These are phyloP conservation scores for Gymnobelideus leadbeateri DNA, from an alignment of 2,113 vertebrate species.

Conservation along the genomic window DNA sequence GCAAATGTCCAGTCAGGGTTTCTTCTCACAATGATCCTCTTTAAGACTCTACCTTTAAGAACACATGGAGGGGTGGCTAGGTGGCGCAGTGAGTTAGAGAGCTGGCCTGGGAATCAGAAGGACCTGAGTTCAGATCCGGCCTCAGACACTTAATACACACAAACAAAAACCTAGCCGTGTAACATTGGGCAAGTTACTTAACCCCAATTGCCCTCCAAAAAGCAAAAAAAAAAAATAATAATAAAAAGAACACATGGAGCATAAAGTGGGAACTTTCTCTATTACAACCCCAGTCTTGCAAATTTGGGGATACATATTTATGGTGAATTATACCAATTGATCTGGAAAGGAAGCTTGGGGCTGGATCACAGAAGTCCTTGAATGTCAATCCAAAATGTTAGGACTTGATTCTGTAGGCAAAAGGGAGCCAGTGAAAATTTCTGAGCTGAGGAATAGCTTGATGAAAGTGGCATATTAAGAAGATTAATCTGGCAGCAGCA, in stretches of 20 bases:
- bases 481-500: background rate
- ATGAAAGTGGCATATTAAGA: background rate
- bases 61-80: background rate
- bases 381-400: background rate
- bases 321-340: background rate
- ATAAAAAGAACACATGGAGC: background rate
- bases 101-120: too few species aligned
- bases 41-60: background rate
- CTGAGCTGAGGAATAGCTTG: background rate
- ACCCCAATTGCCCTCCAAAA: too few species aligned
- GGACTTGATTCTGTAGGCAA: background rate
- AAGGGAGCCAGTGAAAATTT: background rate
- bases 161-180: too few species aligned
- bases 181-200: too few species aligned
- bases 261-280: background rate
- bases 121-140: too few species aligned
- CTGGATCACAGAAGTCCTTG: background rate
- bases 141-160: too few species aligned
- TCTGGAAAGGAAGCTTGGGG: background rate
- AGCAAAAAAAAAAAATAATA: too few species aligned
- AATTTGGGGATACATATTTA: background rate
- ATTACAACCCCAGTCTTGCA: background rate
- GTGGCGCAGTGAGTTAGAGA: too few species aligned
- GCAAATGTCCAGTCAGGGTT: background rate
- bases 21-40: background rate